These are phyloP conservation scores for Mesocentrotus franciscanus DNA, from an alignment of 53 echinoderm and acorn worm genomes.

Conservation along the genomic window DNA sequence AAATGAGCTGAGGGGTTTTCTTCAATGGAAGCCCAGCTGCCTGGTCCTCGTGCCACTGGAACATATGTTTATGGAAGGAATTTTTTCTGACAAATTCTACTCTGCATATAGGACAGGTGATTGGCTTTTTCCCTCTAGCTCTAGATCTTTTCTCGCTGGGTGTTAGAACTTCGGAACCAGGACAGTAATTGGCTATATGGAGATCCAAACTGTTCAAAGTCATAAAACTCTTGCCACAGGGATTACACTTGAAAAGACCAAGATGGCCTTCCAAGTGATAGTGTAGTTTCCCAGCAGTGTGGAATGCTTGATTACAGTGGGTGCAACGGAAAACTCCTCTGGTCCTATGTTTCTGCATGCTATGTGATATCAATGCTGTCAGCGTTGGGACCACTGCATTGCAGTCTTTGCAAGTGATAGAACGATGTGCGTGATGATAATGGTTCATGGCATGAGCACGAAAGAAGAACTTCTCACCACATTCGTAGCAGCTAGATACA, in stretches of 20 bases:
- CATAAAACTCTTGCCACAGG: not conserved
- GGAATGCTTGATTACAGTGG: not conserved
- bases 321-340: not conserved
- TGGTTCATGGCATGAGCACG: not conserved
- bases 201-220: not conserved
- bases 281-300: not conserved
- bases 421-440: not conserved
- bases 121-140: no score
- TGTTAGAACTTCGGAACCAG: no score
- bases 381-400: not conserved
- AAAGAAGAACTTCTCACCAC: not conserved
- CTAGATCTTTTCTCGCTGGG: no score
- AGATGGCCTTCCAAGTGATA: slow-evolving; percentile 6
- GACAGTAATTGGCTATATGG: no score
- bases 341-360: not conserved
- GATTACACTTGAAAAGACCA: not conserved
- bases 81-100: no score
- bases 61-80: no score
- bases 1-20: not conserved
- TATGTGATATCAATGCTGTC: not conserved
- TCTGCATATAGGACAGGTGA: no score
- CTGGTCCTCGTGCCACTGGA: no score
- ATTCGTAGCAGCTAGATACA: not conserved
- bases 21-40: no score
- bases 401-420: not conserved